Evolutionary conservation across 1,140 invertebrate species (phyloP).

Genomic region (Aphelenchoides besseyi): DNA sequence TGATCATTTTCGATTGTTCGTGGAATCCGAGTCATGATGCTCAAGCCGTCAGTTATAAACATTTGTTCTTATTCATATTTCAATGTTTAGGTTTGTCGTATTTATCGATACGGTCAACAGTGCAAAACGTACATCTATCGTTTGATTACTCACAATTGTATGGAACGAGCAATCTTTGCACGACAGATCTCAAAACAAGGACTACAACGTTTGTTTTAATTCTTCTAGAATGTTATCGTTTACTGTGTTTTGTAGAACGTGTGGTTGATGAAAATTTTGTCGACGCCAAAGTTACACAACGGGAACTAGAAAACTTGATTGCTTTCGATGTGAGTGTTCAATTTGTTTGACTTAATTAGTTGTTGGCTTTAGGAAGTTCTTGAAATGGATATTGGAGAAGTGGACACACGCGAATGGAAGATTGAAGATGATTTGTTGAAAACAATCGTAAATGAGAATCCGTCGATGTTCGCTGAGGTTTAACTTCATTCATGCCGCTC

Average conservation of each 20-base stretch:
- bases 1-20: constrained; percentile 95
- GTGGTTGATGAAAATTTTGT: constrained; percentile 97
- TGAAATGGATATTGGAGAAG: constrained; percentile 32
- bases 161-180: constrained; percentile 97
- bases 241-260: constrained; percentile 69
- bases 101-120: constrained; percentile 73
- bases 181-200: constrained; percentile 91
- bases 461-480: constrained; percentile 68
- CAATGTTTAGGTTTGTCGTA: constrained; percentile 74
- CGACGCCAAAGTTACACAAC: constrained; percentile 86
- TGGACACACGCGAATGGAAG: constrained; percentile 68
- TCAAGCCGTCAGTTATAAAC: constrained; percentile 66
- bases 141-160: constrained; percentile 88
- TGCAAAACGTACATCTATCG: constrained; percentile 93
- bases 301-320: constrained; percentile 87
- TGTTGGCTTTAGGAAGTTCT: constrained; percentile 32
- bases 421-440: constrained; percentile 78
- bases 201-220: constrained; percentile 71
- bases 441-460: constrained; percentile 71
- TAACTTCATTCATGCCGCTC: constrained; percentile 18
- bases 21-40: constrained; percentile 99
- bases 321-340: constrained; percentile 76
- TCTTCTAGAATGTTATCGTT: constrained; percentile 13
- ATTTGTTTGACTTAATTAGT: constrained; percentile 8
- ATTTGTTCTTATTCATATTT: neutral